Conservation (phyloP, 2,888 invertebrate species). For the Sceliomorpha sp. region DNA sequence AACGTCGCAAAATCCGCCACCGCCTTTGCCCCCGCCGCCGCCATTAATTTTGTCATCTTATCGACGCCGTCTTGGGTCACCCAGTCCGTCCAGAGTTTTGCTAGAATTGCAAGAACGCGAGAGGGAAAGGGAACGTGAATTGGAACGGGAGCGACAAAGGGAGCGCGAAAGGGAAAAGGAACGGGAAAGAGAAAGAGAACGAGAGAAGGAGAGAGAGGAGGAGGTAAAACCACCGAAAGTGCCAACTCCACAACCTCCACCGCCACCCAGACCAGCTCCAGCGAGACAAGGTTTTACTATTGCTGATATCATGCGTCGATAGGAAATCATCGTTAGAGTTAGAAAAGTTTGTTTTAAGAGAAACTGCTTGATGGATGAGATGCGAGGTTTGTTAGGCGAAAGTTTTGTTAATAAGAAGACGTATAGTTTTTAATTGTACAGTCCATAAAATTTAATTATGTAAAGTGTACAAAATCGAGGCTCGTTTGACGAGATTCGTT, state of each 20-base stretch:
- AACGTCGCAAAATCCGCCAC: conserved; percentile 67
- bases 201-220: conserved; percentile 66
- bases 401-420: neutral
- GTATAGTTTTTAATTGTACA: no score
- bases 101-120: conserved; percentile 76
- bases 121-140: conserved; percentile 65
- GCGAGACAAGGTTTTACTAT: conserved; percentile 92
- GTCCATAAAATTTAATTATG: no score
- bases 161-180: conserved; percentile 57
- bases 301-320: conserved; percentile 94
- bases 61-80: conserved; percentile 74
- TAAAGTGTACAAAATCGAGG: no score
- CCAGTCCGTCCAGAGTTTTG: conserved; percentile 75
- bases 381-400: neutral
- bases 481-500: no score
- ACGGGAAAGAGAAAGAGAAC: conserved; percentile 57
- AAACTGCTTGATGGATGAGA: neutral
- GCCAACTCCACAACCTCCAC: conserved; percentile 78
- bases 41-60: conserved; percentile 76
- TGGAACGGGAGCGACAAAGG: conserved; percentile 66
- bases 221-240: conserved; percentile 78
- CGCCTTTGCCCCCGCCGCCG: conserved; percentile 73
- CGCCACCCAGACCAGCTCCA: conserved; percentile 84
- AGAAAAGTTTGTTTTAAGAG: neutral
- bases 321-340: conserved; percentile 70